Evolutionary conservation across 2,888 invertebrate genomes (phyloP), one percentile per base, ranked within the genome.

Genomic region (Operophtera brumata): DNA sequence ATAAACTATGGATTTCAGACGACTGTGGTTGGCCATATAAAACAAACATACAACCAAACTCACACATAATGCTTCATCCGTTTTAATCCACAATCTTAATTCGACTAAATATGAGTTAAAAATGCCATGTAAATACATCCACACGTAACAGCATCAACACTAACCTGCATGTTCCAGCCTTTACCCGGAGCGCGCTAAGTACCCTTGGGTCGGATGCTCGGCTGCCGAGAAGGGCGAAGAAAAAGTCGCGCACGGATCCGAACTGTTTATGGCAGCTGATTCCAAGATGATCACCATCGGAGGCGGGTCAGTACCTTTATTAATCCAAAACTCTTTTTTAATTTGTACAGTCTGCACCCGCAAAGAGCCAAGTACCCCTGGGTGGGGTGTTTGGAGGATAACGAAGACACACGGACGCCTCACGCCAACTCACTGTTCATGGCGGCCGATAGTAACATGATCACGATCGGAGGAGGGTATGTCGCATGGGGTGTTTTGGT

Each of bases 261-360:
- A 98, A 76, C 92, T 98, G 34, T 99, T 98, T 88, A 97, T 97
- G 97, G 97, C 98, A 32, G 98, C 97, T 14, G 98, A 98, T 90
- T 92, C 95, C 49, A 95, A 95, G 84, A 97, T 97, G 96, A 96
- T 99, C 74, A 97, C 97, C 67, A 95, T 99, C 75, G 98, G 98
- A 62, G 98, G 98, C 88, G 98, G 99, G 98, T 98, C 91, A 93
- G 82, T 83, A 12, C 39, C 8, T 20, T 32, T 13, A 46, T 20
- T 20, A 20, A 20, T 20, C 2, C 2, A 20, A 2, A 8, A 13
- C 14, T 14, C 36, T 11, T 32, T n/a, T 36, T 12, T 54, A 40
- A 43, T 48, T 52, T 80, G 75, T 6, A 20, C 81, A 91, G 90
- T 71, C 86, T 97, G 62, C 92, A 94, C 75, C 98, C 98, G 1